phyloP scores from a whole-genome alignment of 35 echinoderm and acorn worm species.

The Strongylocentrotus purpuratus region DNA sequence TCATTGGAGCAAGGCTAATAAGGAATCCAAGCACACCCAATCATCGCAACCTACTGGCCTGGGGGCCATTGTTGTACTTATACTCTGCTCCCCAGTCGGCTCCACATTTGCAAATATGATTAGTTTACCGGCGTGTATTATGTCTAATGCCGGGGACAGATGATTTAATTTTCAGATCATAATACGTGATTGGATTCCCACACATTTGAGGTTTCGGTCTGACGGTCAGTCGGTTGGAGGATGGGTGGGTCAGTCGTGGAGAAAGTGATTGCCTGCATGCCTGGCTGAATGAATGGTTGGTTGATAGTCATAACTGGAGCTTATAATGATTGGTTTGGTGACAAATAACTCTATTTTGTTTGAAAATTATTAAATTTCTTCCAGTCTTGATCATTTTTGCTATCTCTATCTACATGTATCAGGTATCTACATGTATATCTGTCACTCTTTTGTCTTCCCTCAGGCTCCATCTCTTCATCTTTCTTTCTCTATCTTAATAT shows the following conservation, averaged over 20 bases:
- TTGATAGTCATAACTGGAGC: neutral
- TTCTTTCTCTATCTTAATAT: neutral
- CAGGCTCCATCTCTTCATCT: neutral
- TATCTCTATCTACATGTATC: neutral
- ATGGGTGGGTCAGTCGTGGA: neutral
- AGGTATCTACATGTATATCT: neutral
- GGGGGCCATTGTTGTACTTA: neutral
- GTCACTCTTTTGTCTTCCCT: neutral
- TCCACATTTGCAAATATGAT: constrained; percentile 38
- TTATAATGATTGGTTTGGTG: neutral
- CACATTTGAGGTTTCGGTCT: neutral
- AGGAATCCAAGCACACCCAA: neutral
- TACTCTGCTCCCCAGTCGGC: neutral
- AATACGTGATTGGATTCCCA: constrained; percentile 2
- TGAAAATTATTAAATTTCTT: neutral
- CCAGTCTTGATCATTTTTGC: neutral
- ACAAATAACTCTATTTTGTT: neutral
- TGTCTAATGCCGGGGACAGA: neutral
- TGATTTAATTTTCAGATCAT: constrained; percentile 39
- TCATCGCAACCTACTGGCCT: neutral
- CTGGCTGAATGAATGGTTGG: neutral
- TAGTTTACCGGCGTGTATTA: neutral
- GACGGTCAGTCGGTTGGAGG: neutral
- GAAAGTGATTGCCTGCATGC: neutral
- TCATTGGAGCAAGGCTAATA: neutral